phyloP scores from a whole-genome alignment of 2,888 invertebrate species.

The Cacoxenus indagator region DNA sequence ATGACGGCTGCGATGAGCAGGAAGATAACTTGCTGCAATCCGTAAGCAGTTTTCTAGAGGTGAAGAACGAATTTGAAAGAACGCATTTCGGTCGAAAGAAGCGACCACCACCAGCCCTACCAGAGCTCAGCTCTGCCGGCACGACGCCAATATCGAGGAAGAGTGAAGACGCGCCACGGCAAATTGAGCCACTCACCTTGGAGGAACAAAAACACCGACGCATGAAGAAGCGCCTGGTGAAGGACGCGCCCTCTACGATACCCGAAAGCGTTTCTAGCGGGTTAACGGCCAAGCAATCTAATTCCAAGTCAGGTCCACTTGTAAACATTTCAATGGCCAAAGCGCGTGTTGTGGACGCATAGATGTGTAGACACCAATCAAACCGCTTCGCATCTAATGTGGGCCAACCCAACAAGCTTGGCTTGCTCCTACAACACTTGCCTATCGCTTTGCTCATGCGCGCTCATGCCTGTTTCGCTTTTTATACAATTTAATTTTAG shows the following conservation, averaged over 20 bases:
- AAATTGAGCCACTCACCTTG: not conserved
- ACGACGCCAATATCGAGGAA: not conserved
- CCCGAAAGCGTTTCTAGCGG: constrained; percentile 49
- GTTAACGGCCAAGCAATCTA: constrained; percentile 23
- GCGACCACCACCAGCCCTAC: constrained; percentile 40
- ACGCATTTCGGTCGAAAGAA: constrained; percentile 30
- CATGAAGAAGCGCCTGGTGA: constrained; percentile 40
- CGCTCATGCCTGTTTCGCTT: constrained; percentile 9
- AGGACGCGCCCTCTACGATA: constrained; percentile 52
- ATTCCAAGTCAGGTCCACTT: no score
- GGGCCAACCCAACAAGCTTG: no score
- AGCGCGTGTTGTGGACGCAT: no score
- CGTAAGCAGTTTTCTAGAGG: constrained; percentile 66
- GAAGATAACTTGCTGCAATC: constrained; percentile 68
- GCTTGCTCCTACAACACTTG: constrained; percentile 16
- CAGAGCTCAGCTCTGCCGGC: not conserved
- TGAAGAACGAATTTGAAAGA: constrained; percentile 65
- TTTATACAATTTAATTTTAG: not conserved
- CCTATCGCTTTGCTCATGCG: constrained; percentile 34
- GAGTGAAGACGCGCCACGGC: not conserved
- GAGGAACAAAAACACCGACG: constrained; percentile 20
- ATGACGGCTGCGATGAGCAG: constrained; percentile 51
- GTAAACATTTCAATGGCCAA: no score
- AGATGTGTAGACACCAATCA: no score
- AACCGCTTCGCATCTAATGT: no score